Base-by-base conservation (phyloP, 23 tunicate genomes). In the Ascidia mentula region DNA sequence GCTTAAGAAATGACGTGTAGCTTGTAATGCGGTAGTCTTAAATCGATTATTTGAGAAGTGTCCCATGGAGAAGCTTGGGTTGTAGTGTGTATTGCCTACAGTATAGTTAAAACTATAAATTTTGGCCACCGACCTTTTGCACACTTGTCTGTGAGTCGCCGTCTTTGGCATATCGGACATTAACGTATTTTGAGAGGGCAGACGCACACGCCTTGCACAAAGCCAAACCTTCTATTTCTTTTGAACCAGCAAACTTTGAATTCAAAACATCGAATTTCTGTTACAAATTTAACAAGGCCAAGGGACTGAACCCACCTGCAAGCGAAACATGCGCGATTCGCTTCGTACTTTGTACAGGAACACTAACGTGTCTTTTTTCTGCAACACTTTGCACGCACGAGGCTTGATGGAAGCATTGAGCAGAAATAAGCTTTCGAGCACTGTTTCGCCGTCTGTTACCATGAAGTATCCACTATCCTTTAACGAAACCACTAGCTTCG, bases 381-480 rank as follows among this genome's bases (percentile, higher is more conserved):
- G 65, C 65, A 53, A 53, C 13, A 53, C 65, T 53, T 53, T 53
- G 24, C 65, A 53, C 2, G 65, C 65, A 53, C 65, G 65, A 20
- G 65, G 65, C 65, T 53, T 53, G 7, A 53, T 53, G 13, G 65
- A 26, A 5, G 65, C 65, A 28, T 53, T 53, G 2, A 53, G 65
- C 13, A 53, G 13, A 53, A 53, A 53, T 5, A 53, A 20, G 65
- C 65, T 53, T 9, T 53, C 65, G 28, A 53, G 65, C 65, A 53
- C 65, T 5, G 13, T 53, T 1, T 53, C 13, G 24, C 24, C 13
- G 13, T 53, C 65, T 20, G 65, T 53, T 6, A 53, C 13, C 65
- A 53, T 53, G 12, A 53, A 53, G 13, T 53, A 28, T 28, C 65
- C 65, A 3, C 65, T 28, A 3, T 26, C 28, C 65, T 53, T 53